Evolutionary conservation across 1,140 invertebrate species (phyloP), one percentile per base, ranked within the genome.

Genomic region (Stegodyphus mimosarum): DNA sequence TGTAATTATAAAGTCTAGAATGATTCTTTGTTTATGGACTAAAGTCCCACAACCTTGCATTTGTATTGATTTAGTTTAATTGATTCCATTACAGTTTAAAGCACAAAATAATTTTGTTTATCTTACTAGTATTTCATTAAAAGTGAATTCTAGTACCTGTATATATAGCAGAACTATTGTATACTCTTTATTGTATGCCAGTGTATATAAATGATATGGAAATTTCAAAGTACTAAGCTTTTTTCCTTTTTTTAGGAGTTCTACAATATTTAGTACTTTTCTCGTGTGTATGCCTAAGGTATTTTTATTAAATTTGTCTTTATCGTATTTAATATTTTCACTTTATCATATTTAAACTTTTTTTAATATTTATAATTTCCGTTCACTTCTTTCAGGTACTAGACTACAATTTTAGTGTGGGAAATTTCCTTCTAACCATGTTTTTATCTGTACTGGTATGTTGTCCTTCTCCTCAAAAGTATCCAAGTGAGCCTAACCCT

Each of bases 241-340:
- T 33, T 33, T 33, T 3, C 33, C 3, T 60, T 60, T 81, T 91
- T 92, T 64, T 89, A 95, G 96, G 89, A 92, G 93, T 77, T 98
- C 97, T 0, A 94, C 97, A 6, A 96, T 98, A 2, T 99, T 99
- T 91, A 99, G 98, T 91, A 96, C 97, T 6, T 99, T 98, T 89
- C 91, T 99, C 88, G 94, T 96, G 18, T 89, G 87, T 50, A 90
- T 91, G 86, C 88, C 91, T 13, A 89, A 90, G 73, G 90, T 90
- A 83, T 33, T 33, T 33, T 33, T 33, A 33, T 33, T 33, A 33
- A 33, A 33, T 33, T 33, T 60, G 6, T 10, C 73, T 17, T 75
- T 55, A 7, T 10, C 7, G 7, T 9, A 55, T n/a, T 53, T 53
- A 60, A 60, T 17, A 13, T 53, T 10, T 60, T 60, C 9, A 2